Evolutionary conservation across 2,888 invertebrate species (phyloP).

Genomic region (Trachelus troglodyta): DNA sequence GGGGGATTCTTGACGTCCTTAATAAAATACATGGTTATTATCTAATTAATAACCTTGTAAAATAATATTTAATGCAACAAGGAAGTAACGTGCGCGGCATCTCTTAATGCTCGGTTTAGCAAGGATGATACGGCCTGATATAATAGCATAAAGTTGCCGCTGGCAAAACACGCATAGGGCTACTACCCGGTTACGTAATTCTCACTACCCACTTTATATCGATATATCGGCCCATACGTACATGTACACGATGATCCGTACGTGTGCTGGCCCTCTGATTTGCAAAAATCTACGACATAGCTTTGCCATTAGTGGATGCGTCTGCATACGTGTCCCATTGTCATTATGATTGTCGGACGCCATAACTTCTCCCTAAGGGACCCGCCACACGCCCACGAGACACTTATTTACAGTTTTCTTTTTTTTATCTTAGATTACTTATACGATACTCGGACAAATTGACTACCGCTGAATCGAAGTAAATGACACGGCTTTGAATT

Average conservation of each 20-base stretch:
- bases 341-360: conserved; percentile 26
- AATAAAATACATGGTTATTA: conserved; percentile 15
- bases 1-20: neutral
- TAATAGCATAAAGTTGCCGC: neutral
- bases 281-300: conserved; percentile 20
- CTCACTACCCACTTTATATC: neutral
- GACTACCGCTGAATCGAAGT: neutral
- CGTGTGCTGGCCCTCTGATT: conserved; percentile 2
- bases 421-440: neutral
- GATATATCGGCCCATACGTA: neutral
- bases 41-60: conserved; percentile 31
- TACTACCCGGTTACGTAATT: neutral
- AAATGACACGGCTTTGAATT: neutral
- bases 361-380: conserved; percentile 21
- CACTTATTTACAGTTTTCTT: conserved; percentile 12
- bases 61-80: conserved; percentile 20
- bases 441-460: neutral
- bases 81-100: conserved; percentile 17
- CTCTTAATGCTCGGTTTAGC: conserved; percentile 14
- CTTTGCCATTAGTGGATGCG: conserved; percentile 23
- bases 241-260: neutral
- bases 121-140: neutral
- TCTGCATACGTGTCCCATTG: conserved; percentile 17
- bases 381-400: conserved; percentile 15
- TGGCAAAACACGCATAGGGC: neutral